A percentile compares a stretch with the other conserved stretches of the same genome.
Evolutionary conservation across 1,140 invertebrate genomes (phyloP).

Genomic region (Aphelinus certus): DNA sequence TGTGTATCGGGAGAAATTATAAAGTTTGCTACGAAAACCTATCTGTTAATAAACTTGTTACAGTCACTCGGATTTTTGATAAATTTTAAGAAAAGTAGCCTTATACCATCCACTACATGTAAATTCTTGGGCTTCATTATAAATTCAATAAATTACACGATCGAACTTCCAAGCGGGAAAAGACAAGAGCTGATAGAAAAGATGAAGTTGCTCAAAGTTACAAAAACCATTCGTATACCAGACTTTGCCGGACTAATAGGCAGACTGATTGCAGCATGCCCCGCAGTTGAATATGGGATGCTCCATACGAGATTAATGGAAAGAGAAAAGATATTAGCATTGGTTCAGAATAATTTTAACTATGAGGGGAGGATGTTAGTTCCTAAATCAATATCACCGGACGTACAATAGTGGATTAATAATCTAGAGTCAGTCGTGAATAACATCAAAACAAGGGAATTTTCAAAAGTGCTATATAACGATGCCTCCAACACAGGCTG

Average conservation of each 20-base stretch:
- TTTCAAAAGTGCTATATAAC: not conserved
- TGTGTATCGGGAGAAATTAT: slow-evolving; percentile 8
- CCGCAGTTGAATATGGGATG: slow-evolving; percentile 10
- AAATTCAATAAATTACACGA: slow-evolving; percentile 15
- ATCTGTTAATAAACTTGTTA: not conserved
- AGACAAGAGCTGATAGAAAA: not conserved
- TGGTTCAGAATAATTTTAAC: not conserved
- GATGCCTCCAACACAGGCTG: slow-evolving; percentile 7
- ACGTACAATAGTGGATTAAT: slow-evolving; percentile 21
- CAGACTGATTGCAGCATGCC: slow-evolving; percentile 8
- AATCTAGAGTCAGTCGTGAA: not conserved
- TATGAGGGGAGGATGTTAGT: slow-evolving; percentile 8
- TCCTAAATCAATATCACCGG: not conserved
- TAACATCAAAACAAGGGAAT: not conserved
- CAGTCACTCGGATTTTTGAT: slow-evolving; percentile 27
- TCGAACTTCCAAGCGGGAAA: slow-evolving; percentile 30
- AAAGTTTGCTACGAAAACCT: slow-evolving; percentile 17
- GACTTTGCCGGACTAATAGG: slow-evolving; percentile 31
- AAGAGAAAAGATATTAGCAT: not conserved
- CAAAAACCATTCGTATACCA: slow-evolving; percentile 1
- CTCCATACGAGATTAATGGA: slow-evolving; percentile 17
- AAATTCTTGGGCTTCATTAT: slow-evolving; percentile 34
- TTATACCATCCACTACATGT: not conserved
- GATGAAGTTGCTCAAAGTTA: not conserved
- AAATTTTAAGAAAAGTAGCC: slow-evolving; percentile 20